phyloP scores from a whole-genome alignment of 1,140 invertebrate genomes.

The Helicoverpa zea region DNA sequence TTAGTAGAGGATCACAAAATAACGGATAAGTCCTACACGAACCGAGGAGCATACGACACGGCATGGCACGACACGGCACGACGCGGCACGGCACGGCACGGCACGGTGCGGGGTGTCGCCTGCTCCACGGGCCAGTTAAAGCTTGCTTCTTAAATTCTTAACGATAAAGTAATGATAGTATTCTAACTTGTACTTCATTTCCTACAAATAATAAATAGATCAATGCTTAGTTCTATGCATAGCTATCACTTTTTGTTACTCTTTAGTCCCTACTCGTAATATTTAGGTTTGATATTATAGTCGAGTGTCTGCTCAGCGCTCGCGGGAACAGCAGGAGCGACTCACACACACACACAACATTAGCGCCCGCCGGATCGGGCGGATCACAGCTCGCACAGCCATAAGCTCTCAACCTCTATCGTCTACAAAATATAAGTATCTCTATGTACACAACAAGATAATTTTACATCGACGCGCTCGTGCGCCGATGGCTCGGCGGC shows the following conservation, averaged over 20 bases:
- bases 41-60: constrained; percentile 3
- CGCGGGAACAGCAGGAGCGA: constrained; percentile 11
- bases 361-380: background rate
- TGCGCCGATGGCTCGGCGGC: constrained; percentile 31
- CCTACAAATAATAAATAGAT: constrained; percentile 55
- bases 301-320: constrained; percentile 14
- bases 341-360: constrained; percentile 8
- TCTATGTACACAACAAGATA: constrained; percentile 35
- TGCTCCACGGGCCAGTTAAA: constrained; percentile 47
- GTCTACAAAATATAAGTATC: constrained; percentile 31
- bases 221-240: constrained; percentile 41
- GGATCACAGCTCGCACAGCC: constrained; percentile 41
- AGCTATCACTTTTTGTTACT: constrained; percentile 47
- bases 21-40: constrained; percentile 45
- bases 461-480: constrained; percentile 39
- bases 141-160: constrained; percentile 52
- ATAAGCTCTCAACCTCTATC: constrained; percentile 32
- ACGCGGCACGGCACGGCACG: background rate
- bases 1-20: constrained; percentile 56
- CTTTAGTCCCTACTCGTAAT: constrained; percentile 34
- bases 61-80: background rate
- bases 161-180: constrained; percentile 51
- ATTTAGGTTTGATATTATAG: constrained; percentile 30
- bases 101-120: background rate
- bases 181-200: constrained; percentile 58